Evolutionary conservation across 2,888 invertebrate genomes (phyloP).

Genomic region (Hanleya hanleyi): DNA sequence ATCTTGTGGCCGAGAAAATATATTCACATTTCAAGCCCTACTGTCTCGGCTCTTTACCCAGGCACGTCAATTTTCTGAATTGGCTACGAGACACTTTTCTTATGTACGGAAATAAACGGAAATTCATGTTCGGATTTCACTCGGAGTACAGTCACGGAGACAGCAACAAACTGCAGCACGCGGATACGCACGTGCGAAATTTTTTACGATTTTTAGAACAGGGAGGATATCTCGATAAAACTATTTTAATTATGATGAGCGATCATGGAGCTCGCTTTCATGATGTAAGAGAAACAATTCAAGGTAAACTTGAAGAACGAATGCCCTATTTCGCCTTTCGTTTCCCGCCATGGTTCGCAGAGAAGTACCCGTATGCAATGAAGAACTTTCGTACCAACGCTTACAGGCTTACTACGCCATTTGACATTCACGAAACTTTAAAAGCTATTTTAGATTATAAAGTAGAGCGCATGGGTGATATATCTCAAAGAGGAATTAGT

Average conservation of each 20-base stretch:
- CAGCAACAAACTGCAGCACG: constrained; percentile 84
- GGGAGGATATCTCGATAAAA: constrained; percentile 82
- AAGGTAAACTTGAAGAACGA: constrained; percentile 94
- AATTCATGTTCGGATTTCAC: constrained; percentile 91
- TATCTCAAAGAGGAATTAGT: constrained; percentile 61
- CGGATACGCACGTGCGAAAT: constrained; percentile 81
- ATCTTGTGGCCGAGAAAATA: constrained; percentile 78
- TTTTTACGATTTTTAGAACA: constrained; percentile 77
- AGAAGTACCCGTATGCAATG: constrained; percentile 78
- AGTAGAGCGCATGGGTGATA: constrained; percentile 15
- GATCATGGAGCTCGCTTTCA: constrained; percentile 91
- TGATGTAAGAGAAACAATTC: constrained; percentile 86
- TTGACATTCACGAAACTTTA: constrained; percentile 90
- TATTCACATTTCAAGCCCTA: constrained; percentile 39
- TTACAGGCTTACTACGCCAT: constrained; percentile 86
- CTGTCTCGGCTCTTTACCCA: constrained; percentile 83
- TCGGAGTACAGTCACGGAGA: constrained; percentile 91
- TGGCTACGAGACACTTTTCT: constrained; percentile 77
- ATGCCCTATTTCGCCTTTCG: constrained; percentile 88
- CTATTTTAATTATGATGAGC: constrained; percentile 90
- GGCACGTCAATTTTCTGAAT: constrained; percentile 76
- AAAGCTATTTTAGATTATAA: constrained; percentile 79
- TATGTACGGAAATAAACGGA: constrained; percentile 81
- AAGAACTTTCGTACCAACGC: constrained; percentile 79
- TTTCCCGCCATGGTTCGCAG: constrained; percentile 83